A percentile compares a stretch with the other conserved stretches of the same genome.
phyloP scores from a whole-genome alignment of 2,888 invertebrate genomes.

The Tetrapedia diversipes region DNA sequence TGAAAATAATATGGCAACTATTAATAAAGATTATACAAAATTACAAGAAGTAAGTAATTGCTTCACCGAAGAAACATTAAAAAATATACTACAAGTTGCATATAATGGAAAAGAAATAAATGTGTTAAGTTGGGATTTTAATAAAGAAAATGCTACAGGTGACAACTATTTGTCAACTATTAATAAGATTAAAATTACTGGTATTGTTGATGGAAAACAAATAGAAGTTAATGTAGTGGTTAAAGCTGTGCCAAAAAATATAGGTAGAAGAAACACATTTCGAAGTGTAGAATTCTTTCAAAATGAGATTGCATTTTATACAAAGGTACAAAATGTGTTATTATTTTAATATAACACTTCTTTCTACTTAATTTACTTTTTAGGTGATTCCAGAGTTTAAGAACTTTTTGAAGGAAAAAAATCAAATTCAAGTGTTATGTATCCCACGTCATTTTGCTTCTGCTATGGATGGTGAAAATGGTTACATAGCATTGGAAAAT shows the following conservation, averaged over 20 bases:
- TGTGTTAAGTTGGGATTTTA: slow-evolving; percentile 82
- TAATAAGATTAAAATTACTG: slow-evolving; percentile 85
- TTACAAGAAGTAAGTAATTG: slow-evolving; percentile 69
- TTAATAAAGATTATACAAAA: slow-evolving; percentile 40
- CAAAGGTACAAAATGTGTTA: slow-evolving; percentile 64
- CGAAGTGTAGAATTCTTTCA: slow-evolving; percentile 87
- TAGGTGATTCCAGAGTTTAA: slow-evolving; percentile 75
- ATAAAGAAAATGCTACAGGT: slow-evolving; percentile 85
- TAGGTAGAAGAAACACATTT: slow-evolving; percentile 86
- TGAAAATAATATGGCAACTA: neutral
- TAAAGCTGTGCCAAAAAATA: slow-evolving; percentile 87
- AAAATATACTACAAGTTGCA: slow-evolving; percentile 80
- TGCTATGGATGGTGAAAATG: slow-evolving; percentile 81
- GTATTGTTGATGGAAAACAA: slow-evolving; percentile 78
- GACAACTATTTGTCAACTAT: slow-evolving; percentile 89
- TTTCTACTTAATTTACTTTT: neutral
- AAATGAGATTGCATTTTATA: slow-evolving; percentile 89
- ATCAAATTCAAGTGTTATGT: slow-evolving; percentile 63
- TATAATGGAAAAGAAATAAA: slow-evolving; percentile 76
- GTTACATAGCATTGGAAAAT: slow-evolving; percentile 82
- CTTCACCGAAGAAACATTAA: slow-evolving; percentile 82
- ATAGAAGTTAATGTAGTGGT: slow-evolving; percentile 85
- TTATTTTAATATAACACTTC: neutral
- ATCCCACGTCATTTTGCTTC: slow-evolving; percentile 79
- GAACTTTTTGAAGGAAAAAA: slow-evolving; percentile 72